A percentile compares a stretch with the other conserved stretches of the same genome.
Conservation (phyloP, 2,113 vertebrate genomes). For the Lynx canadensis region DNA sequence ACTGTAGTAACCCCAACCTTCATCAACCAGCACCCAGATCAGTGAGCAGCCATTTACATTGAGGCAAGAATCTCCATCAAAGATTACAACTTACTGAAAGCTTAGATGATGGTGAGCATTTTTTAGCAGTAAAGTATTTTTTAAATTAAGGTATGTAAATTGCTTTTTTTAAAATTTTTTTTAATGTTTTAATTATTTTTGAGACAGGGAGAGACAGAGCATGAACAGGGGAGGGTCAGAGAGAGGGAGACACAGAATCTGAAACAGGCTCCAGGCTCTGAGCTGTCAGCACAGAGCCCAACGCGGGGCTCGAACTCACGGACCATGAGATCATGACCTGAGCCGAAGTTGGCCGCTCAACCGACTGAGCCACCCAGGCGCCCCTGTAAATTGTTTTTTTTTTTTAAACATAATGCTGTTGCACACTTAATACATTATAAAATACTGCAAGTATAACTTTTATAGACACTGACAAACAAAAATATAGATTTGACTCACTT, state of each 20-base stretch:
- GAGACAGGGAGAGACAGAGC: too few relatives aligned
- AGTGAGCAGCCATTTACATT: not conserved
- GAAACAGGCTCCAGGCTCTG: too few relatives aligned
- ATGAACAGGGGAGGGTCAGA: too few relatives aligned
- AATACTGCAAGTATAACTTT: not conserved
- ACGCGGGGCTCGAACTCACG: too few relatives aligned
- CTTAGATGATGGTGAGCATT: not conserved
- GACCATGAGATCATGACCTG: too few relatives aligned
- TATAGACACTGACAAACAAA: not conserved
- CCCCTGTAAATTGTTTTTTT: not conserved
- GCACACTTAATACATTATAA: not conserved
- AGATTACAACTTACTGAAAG: not conserved
- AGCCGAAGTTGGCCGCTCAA: too few relatives aligned
- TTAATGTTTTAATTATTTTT: too few relatives aligned
- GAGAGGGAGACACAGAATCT: too few relatives aligned
- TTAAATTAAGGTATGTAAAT: not conserved
- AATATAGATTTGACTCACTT: not conserved
- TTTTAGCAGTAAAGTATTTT: not conserved
- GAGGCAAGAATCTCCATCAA: not conserved
- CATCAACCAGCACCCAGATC: not conserved
- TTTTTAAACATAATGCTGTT: not conserved
- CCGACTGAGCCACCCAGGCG: too few relatives aligned
- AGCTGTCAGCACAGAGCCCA: too few relatives aligned
- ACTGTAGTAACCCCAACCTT: not conserved
- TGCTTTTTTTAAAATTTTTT: not conserved